Conservation (phyloP, 2,113 vertebrate genomes). For the Grammomys dolichurus region DNA sequence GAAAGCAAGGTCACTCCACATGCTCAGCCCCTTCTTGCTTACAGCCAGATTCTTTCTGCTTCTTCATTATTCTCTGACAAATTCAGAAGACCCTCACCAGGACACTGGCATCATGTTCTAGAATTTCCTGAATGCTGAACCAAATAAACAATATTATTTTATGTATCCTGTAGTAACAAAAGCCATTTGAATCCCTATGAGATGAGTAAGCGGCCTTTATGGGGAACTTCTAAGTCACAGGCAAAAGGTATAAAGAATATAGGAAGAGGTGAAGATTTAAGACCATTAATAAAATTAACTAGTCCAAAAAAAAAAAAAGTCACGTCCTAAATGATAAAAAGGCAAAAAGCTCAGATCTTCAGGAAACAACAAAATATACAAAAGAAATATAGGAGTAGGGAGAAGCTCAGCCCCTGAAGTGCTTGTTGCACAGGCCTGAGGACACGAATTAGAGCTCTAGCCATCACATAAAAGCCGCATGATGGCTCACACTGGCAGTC, state of each 20-base stretch:
- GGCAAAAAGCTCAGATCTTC: neutral
- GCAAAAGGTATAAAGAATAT: neutral
- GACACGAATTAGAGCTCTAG: no score
- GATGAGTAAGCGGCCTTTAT: neutral
- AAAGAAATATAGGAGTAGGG: neutral
- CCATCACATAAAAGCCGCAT: neutral
- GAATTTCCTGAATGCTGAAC: neutral
- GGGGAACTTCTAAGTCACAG: neutral
- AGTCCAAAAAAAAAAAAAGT: neutral
- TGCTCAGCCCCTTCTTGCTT: neutral
- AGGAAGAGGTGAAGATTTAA: neutral
- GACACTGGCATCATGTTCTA: neutral
- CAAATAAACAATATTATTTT: neutral
- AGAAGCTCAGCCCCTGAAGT: neutral
- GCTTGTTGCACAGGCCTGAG: neutral
- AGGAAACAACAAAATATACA: neutral
- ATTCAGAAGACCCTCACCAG: neutral
- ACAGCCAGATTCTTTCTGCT: neutral
- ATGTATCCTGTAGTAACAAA: neutral
- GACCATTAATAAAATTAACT: neutral
- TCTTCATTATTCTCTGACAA: neutral
- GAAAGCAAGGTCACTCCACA: neutral
- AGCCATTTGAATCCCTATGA: neutral
- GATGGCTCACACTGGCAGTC: neutral
- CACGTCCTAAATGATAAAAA: neutral